Conservation (phyloP, 2,888 invertebrate species). For the Calliphora vomitoria region DNA sequence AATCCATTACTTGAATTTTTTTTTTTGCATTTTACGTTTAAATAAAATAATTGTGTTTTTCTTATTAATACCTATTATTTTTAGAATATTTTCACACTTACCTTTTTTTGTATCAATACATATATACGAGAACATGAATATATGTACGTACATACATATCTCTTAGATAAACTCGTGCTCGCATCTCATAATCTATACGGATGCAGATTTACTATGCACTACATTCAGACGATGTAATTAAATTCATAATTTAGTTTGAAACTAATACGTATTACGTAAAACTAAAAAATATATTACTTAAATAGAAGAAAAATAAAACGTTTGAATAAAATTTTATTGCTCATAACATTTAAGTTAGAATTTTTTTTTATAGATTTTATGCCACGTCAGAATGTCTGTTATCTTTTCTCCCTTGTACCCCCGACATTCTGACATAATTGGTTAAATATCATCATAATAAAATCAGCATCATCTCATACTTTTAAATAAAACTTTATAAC, state of each 20-base stretch:
- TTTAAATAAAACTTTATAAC: too few species aligned
- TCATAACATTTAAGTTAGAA: too few species aligned
- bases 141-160: not conserved
- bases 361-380: too few species aligned
- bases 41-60: constrained; percentile 22
- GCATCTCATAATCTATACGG: not conserved
- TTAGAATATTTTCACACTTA: constrained; percentile 58
- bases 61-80: constrained; percentile 36
- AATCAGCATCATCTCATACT: too few species aligned
- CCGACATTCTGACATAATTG: too few species aligned
- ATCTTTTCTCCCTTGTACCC: too few species aligned
- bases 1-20: constrained; percentile 25
- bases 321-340: too few species aligned
- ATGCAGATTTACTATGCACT: not conserved
- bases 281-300: too few species aligned
- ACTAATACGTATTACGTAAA: not conserved
- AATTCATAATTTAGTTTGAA: not conserved
- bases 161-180: constrained; percentile 16
- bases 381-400: too few species aligned
- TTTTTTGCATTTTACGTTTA: constrained; percentile 23
- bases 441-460: too few species aligned
- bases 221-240: not conserved
- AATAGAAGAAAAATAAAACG: too few species aligned
- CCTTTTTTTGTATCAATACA: constrained; percentile 17
- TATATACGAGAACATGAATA: not conserved